Evolutionary conservation across 1,140 invertebrate genomes (phyloP).

Genomic region (Branchinecta lindahli): DNA sequence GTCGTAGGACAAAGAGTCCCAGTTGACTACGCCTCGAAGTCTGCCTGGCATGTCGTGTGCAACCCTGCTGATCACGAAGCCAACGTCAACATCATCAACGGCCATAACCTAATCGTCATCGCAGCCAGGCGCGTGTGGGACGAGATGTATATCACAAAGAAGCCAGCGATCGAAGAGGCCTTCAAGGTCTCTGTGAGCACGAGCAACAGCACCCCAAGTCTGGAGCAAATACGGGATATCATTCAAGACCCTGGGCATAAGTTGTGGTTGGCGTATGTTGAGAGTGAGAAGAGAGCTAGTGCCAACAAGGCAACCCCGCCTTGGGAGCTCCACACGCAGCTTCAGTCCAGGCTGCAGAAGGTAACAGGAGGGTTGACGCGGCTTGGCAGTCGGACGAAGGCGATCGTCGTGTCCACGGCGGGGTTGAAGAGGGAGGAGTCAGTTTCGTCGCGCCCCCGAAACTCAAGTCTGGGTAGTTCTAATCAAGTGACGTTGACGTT

Average conservation of each 20-base stretch:
- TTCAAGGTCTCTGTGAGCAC: slow-evolving; percentile 67
- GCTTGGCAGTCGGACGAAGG: slow-evolving; percentile 69
- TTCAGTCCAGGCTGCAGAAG: slow-evolving; percentile 65
- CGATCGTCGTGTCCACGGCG: slow-evolving; percentile 9
- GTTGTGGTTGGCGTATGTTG: slow-evolving; percentile 77
- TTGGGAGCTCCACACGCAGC: slow-evolving; percentile 49
- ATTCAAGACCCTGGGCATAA: slow-evolving; percentile 69
- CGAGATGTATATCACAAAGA: slow-evolving; percentile 88
- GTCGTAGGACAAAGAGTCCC: slow-evolving; percentile 77
- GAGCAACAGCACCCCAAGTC: slow-evolving; percentile 56
- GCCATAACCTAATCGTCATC: slow-evolving; percentile 66
- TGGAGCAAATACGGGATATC: slow-evolving; percentile 57
- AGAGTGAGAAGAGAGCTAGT: slow-evolving; percentile 68
- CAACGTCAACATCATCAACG: slow-evolving; percentile 52
- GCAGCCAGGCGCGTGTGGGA: slow-evolving; percentile 91
- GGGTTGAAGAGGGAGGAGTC: slow-evolving; percentile 46
- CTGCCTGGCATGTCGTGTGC: slow-evolving; percentile 56
- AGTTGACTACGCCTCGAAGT: slow-evolving; percentile 43
- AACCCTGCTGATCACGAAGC: slow-evolving; percentile 57
- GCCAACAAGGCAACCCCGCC: slow-evolving; percentile 34
- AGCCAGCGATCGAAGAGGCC: slow-evolving; percentile 81
- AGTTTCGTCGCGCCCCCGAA: slow-evolving; percentile 34
- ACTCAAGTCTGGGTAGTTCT: slow-evolving; percentile 18
- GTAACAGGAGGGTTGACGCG: slow-evolving; percentile 80
- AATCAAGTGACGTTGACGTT: slow-evolving; percentile 12